Conservation (phyloP, 2,797 vertebrate species). For the Falco novaeseelandiae region DNA sequence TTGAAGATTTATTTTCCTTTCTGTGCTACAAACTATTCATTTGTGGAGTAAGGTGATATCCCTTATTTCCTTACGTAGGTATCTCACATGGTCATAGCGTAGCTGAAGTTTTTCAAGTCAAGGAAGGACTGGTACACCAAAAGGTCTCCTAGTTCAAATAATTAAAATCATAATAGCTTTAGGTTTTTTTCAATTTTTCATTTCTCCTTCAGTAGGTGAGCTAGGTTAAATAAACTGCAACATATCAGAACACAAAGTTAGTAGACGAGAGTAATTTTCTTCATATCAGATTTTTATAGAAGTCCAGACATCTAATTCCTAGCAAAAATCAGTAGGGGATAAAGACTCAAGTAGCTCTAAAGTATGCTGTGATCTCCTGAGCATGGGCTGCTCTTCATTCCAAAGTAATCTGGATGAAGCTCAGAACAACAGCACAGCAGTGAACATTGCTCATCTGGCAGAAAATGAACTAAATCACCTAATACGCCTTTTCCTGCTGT, state of each 20-base stretch:
- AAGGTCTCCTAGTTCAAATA: not conserved
- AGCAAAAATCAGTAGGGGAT: not conserved
- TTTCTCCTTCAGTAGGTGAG: not conserved
- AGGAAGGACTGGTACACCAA: not conserved
- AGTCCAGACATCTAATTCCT: not conserved
- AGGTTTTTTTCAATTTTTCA: not conserved
- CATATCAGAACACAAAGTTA: not conserved
- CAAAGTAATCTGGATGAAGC: not conserved
- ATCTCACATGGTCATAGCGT: not conserved
- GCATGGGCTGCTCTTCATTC: not conserved
- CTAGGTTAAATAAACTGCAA: not conserved
- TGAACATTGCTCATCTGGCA: not conserved
- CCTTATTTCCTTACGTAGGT: not conserved
- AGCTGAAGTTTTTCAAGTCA: not conserved
- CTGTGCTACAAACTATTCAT: not conserved
- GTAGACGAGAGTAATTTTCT: not conserved
- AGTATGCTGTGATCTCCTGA: not conserved
- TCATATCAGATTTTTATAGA: not conserved
- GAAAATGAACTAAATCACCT: not conserved
- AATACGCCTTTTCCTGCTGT: not conserved
- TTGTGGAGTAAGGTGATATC: not conserved
- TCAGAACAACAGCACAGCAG: not conserved
- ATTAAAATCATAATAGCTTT: not conserved
- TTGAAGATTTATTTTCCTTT: not conserved
- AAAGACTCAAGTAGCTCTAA: not conserved